These are phyloP conservation scores for Champsocephalus esox DNA, from an alignment of 2,797 vertebrate genomes.

Conservation along the genomic window DNA sequence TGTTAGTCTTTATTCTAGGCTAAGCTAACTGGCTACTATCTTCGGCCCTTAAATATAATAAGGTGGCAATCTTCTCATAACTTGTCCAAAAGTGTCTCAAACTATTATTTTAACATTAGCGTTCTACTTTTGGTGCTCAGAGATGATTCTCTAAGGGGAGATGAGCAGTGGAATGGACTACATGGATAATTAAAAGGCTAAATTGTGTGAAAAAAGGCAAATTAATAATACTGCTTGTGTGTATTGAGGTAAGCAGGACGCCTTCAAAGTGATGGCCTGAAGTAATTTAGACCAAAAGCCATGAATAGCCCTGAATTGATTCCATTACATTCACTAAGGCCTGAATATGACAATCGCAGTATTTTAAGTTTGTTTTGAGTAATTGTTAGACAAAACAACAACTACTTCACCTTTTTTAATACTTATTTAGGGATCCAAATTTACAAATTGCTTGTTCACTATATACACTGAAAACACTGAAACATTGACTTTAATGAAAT, in stretches of 20 bases:
- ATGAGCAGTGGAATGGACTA: slow-evolving; percentile 22
- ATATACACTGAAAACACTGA: too few species aligned
- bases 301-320: neutral
- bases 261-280: slow-evolving; percentile 35
- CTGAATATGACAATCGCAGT: neutral
- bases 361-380: too few species aligned
- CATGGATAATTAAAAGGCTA: slow-evolving; percentile 45
- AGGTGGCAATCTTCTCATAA: neutral
- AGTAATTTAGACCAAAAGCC: slow-evolving; percentile 10
- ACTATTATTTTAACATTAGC: neutral
- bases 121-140: slow-evolving; percentile 12
- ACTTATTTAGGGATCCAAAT: too few species aligned
- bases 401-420: too few species aligned
- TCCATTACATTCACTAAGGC: neutral
- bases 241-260: slow-evolving; percentile 55
- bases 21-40: too few species aligned
- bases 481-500: too few species aligned
- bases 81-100: neutral
- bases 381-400: too few species aligned
- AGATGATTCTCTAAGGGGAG: slow-evolving; percentile 13
- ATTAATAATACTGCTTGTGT: slow-evolving; percentile 17
- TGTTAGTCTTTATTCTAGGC: too few species aligned
- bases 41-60: too few species aligned
- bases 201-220: slow-evolving; percentile 39
- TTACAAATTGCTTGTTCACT: too few species aligned